Percentiles rank a stretch among this genome's conserved stretches.
phyloP scores from a whole-genome alignment of 2,113 vertebrate species.

The Zosterops hypoxanthus region DNA sequence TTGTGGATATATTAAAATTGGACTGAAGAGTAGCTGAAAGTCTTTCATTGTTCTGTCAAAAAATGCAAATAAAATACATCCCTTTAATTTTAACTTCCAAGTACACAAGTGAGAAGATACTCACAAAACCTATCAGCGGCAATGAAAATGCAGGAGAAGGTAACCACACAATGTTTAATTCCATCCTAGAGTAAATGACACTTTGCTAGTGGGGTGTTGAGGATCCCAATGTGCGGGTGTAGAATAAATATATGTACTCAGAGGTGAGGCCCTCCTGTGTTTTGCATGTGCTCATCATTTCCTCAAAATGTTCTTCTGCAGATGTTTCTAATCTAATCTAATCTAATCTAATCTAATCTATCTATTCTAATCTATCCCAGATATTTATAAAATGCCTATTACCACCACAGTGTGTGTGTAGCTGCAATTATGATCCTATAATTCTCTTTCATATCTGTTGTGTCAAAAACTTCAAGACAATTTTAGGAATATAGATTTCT shows the following conservation, averaged over 20 bases:
- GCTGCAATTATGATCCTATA: neutral
- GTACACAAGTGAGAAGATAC: neutral
- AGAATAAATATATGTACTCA: neutral
- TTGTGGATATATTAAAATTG: neutral
- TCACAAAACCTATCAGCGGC: neutral
- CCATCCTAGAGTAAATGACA: neutral
- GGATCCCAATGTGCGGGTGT: neutral
- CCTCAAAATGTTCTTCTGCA: neutral
- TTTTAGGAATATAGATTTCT: neutral
- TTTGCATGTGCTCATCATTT: neutral
- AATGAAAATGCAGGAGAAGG: neutral
- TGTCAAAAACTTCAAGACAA: neutral
- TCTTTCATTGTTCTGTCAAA: neutral
- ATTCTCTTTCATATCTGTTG: neutral
- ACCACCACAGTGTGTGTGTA: neutral
- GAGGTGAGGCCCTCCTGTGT: neutral
- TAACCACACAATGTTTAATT: neutral
- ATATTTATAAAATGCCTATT: neutral
- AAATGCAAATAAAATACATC: neutral
- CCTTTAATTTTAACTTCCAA: neutral
- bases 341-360: neutral
- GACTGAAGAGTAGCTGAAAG: neutral
- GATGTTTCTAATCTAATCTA: neutral
- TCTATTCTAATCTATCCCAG: neutral
- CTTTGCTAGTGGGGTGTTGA: neutral